Percentiles rank a stretch among this genome's conserved stretches.
These are phyloP conservation scores for Troides aeacus DNA, from an alignment of 2,888 invertebrate genomes.

Conservation along the genomic window DNA sequence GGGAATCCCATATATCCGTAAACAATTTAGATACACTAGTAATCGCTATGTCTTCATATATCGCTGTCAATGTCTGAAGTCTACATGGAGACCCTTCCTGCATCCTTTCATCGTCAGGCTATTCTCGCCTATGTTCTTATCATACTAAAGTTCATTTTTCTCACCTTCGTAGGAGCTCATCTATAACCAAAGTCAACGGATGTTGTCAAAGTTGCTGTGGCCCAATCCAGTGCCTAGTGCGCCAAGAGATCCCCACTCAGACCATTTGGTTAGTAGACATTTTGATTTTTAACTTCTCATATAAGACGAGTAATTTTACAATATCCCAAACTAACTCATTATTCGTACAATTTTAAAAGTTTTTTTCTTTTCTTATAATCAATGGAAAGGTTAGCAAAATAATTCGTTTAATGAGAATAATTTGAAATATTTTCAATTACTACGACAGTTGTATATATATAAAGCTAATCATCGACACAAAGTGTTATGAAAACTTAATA, in stretches of 20 bases:
- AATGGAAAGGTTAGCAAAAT: too few species aligned
- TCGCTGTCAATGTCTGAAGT: not conserved
- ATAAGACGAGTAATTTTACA: slow-evolving; percentile 34
- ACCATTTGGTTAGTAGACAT: slow-evolving; percentile 79
- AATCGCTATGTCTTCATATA: not conserved
- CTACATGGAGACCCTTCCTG: slow-evolving; percentile 17
- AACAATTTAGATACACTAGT: not conserved
- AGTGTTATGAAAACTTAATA: too few species aligned
- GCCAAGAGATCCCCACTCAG: slow-evolving; percentile 78
- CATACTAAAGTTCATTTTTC: slow-evolving; percentile 75
- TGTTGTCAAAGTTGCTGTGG: slow-evolving; percentile 80
- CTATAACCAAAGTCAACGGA: slow-evolving; percentile 80
- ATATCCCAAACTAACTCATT: not conserved
- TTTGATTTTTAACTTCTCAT: slow-evolving; percentile 56
- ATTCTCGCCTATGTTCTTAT: slow-evolving; percentile 58
- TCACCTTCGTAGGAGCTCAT: slow-evolving; percentile 80
- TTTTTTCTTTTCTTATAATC: not conserved
- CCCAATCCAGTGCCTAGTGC: slow-evolving; percentile 77
- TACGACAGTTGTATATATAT: too few species aligned
- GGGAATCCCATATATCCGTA: not conserved
- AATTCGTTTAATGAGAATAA: too few species aligned
- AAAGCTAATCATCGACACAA: too few species aligned
- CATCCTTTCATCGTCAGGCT: slow-evolving; percentile 45
- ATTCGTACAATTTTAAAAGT: not conserved
- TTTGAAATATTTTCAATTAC: too few species aligned